Percentiles rank a stretch among this genome's conserved stretches.
Conservation (phyloP, 2,113 vertebrate species). For the Taxidea taxus region DNA sequence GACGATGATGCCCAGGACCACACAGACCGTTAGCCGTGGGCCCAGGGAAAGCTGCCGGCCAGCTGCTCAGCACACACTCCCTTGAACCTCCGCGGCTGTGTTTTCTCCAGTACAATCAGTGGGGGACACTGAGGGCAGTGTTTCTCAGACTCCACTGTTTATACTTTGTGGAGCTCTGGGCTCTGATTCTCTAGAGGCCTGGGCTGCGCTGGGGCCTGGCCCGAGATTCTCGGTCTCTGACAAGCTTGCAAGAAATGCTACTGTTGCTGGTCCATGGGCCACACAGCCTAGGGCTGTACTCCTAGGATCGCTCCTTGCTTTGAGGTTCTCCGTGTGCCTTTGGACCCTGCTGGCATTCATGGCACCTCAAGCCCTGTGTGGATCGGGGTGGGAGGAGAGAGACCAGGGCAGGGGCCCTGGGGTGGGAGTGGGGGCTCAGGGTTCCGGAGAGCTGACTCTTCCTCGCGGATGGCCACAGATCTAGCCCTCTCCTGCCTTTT, state of each 20-base stretch:
- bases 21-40: background rate
- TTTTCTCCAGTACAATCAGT: background rate
- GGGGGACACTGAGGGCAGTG: background rate
- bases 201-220: background rate
- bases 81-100: background rate
- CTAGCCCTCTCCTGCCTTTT: background rate
- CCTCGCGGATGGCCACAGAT: background rate
- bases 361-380: background rate
- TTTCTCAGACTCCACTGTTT: background rate
- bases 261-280: background rate
- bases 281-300: background rate
- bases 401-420: background rate
- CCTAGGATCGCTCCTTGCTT: background rate
- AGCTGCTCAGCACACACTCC: fast-evolving
- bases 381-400: background rate
- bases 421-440: background rate
- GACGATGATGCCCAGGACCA: background rate
- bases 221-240: background rate
- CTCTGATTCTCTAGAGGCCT: background rate
- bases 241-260: background rate
- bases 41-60: fast-evolving
- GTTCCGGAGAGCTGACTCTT: background rate
- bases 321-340: background rate
- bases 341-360: no score
- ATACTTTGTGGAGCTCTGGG: background rate